Evolutionary conservation across 2,888 invertebrate genomes (phyloP).

Genomic region (Pollenia amentaria): DNA sequence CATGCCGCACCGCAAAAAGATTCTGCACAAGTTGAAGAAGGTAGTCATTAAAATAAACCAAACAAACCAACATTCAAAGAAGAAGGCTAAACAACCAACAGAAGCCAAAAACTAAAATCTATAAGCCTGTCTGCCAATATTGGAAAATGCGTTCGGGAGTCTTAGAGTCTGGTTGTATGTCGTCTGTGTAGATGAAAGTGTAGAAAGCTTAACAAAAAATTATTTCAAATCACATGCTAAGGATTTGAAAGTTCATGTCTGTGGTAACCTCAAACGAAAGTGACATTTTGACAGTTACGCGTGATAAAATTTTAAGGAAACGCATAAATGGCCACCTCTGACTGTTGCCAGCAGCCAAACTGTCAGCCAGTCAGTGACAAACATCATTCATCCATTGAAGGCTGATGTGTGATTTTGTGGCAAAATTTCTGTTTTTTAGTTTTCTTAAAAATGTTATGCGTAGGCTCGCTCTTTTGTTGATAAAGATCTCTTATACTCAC

Average conservation of each 20-base stretch:
- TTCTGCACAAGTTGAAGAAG: slow-evolving; percentile 23
- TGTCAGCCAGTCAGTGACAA: slow-evolving; percentile 25
- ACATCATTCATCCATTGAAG: slow-evolving; percentile 25
- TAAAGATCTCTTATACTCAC: slow-evolving; percentile 52
- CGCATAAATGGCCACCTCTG: slow-evolving; percentile 55
- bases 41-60: slow-evolving; percentile 21
- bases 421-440: slow-evolving; percentile 13
- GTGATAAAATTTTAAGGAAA: slow-evolving; percentile 68
- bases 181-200: background rate
- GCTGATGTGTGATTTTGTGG: slow-evolving; percentile 27
- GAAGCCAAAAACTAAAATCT: slow-evolving; percentile 47
- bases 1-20: background rate
- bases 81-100: slow-evolving; percentile 13
- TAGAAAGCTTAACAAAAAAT: background rate
- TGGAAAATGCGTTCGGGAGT: slow-evolving; percentile 44
- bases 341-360: background rate
- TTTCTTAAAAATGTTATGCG: slow-evolving; percentile 36
- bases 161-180: background rate
- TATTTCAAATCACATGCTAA: slow-evolving; percentile 4
- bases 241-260: slow-evolving; percentile 50
- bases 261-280: slow-evolving; percentile 66
- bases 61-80: slow-evolving; percentile 8
- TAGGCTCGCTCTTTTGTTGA: slow-evolving; percentile 53
- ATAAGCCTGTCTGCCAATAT: slow-evolving; percentile 20
- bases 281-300: slow-evolving; percentile 73